Conservation (phyloP, 2,113 vertebrate species). For the Takifugu flavidus region DNA sequence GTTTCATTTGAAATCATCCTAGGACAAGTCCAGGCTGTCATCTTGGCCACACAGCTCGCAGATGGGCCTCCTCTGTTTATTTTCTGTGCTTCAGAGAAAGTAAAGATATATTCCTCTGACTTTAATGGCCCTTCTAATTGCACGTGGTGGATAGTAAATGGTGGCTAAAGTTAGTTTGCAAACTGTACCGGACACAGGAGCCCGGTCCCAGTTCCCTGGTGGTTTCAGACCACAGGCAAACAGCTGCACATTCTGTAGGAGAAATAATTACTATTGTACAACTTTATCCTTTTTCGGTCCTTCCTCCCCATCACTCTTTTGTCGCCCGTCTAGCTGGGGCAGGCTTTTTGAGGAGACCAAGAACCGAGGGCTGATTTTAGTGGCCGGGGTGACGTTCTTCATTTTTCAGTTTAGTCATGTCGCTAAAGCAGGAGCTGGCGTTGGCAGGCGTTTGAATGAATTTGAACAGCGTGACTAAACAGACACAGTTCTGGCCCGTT, state of each 20-base stretch:
- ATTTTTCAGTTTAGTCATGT: conserved; percentile 53
- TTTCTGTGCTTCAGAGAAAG: conserved; percentile 36
- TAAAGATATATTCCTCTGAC: conserved; percentile 56
- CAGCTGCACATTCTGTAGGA: conserved; percentile 48
- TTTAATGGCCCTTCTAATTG: conserved; percentile 66
- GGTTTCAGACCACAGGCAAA: conserved; percentile 57
- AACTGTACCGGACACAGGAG: conserved; percentile 46
- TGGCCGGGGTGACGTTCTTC: conserved; percentile 66
- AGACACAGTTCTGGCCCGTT: neutral
- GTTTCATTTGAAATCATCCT: too few species aligned
- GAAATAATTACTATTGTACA: conserved; percentile 67
- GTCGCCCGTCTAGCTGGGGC: conserved; percentile 47
- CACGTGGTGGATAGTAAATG: conserved; percentile 63
- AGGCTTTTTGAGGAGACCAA: conserved; percentile 51
- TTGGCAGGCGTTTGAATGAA: conserved; percentile 30
- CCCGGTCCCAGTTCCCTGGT: conserved; percentile 43
- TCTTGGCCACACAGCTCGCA: conserved; percentile 20
- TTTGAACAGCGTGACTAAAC: neutral
- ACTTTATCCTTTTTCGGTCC: conserved; percentile 26
- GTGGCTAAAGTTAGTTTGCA: conserved; percentile 68
- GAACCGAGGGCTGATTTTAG: conserved; percentile 64
- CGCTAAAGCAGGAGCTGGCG: conserved; percentile 38
- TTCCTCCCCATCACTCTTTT: conserved; percentile 34
- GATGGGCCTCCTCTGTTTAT: conserved; percentile 26
- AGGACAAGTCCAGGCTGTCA: conserved; percentile 3